Conservation (phyloP, 2,797 vertebrate genomes). For the Micropoecilia bifurca region DNA sequence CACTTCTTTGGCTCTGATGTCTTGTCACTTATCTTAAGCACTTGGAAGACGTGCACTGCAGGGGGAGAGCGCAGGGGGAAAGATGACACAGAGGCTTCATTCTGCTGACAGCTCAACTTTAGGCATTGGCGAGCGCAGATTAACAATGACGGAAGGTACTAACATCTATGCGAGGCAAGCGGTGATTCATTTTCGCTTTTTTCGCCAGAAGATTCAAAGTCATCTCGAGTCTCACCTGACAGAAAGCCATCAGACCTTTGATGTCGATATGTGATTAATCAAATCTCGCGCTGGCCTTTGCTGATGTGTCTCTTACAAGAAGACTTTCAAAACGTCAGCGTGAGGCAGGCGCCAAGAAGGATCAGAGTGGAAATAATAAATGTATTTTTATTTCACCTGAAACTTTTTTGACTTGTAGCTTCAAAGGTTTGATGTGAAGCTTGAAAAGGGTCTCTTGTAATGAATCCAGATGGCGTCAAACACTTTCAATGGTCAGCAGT, state of each 20-base stretch:
- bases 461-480: background rate
- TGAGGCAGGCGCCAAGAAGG: background rate
- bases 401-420: constrained; percentile 5
- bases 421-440: background rate
- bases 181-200: constrained; percentile 60
- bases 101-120: constrained; percentile 80
- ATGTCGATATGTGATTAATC: constrained; percentile 50
- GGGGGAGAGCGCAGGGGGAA: constrained; percentile 47
- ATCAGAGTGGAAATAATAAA: constrained; percentile 22
- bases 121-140: constrained; percentile 67
- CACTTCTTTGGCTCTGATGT: constrained; percentile 74
- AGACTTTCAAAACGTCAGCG: constrained; percentile 18
- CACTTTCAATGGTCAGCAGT: background rate
- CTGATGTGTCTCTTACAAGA: constrained; percentile 20
- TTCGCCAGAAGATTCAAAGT: constrained; percentile 53
- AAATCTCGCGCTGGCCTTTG: constrained; percentile 24
- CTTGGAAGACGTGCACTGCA: constrained; percentile 66
- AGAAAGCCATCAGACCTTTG: constrained; percentile 45
- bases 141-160: constrained; percentile 70
- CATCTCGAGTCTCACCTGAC: constrained; percentile 52
- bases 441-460: background rate
- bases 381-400: constrained; percentile 11
- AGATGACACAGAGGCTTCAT: constrained; percentile 70
- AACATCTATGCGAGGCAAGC: constrained; percentile 61
- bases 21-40: constrained; percentile 83